Evolutionary conservation across 2,888 invertebrate genomes (phyloP).

Genomic region (Andricus quercusramuli): DNA sequence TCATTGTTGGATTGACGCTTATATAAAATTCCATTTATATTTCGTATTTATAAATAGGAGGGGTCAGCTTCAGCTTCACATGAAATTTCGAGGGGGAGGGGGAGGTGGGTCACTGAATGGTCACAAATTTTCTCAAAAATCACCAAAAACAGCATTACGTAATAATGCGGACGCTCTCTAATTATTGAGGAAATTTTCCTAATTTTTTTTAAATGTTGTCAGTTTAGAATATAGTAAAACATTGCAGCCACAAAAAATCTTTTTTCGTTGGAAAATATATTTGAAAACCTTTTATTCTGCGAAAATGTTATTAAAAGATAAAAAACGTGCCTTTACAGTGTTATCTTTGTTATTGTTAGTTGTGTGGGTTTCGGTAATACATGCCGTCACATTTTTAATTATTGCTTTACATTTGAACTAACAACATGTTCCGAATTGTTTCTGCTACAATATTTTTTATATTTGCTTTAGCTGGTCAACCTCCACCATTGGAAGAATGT

Average conservation of each 20-base stretch:
- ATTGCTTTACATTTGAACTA: not conserved
- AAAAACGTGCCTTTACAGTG: conserved; percentile 10
- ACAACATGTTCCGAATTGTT: conserved; percentile 13
- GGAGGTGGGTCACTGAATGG: no score
- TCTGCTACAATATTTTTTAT: not conserved
- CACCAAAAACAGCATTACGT: no score
- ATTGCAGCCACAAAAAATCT: not conserved
- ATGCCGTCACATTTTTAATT: not conserved
- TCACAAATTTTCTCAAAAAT: no score
- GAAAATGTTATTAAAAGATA: conserved; percentile 53
- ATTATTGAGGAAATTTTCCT: no score
- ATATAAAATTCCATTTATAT: no score
- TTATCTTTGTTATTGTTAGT: not conserved
- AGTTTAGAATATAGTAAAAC: no score
- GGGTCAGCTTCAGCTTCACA: no score
- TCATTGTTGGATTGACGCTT: no score
- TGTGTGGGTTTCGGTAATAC: not conserved
- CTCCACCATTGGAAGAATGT: not conserved
- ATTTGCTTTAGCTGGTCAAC: not conserved
- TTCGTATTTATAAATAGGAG: no score
- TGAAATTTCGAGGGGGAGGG: no score
- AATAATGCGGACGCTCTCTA: no score
- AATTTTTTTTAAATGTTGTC: no score
- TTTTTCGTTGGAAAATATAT: not conserved
- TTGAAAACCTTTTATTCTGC: conserved; percentile 47